Base-by-base conservation (phyloP, 2,888 invertebrate genomes). In the Abrostola tripartita region DNA sequence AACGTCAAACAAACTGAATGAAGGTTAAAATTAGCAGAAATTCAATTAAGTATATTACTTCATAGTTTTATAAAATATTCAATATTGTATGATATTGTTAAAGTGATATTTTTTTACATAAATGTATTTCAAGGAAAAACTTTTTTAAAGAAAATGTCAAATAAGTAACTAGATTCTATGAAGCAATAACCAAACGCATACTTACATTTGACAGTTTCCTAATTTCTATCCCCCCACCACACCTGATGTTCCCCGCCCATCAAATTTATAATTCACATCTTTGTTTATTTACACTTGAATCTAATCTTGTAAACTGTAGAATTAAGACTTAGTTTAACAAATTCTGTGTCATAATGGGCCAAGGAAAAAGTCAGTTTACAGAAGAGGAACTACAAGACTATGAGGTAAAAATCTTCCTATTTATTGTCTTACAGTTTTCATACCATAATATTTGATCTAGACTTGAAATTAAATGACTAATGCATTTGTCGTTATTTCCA, bases 321-420 rank as follows among this genome's bases (percentile, higher is more conserved):
- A n/a, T 24, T 37, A 14, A 44, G 4, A n/a, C 10, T 35, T 40
- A 14, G 24, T 10, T 42, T n/a, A n/a, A n/a, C n/a, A n/a, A 12
- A 7, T 51, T 42, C 44, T 37, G 50, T n/a, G 1, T 35, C 5
- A 92, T 75, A 84, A 98, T 98, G 98, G 98, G 98, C 36, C 97
- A 97, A 85, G 96, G 96, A 38, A 97, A 96, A 87, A 97, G 98
- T 90, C 97, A 97, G 83, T 98, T 98, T 89, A 96, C 97, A 1
- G 98, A 98, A 82, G 97, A 98, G 87, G 98, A 98, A 91, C 95
- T 98, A 12, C 97, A 98, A 90, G 98, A 98, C 91, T 98, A 98
- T 89, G 97, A 98, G 96, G 98, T 97, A 93, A 85, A 24, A 12
- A 24, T 24, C n/a, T n/a, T n/a, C 44, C 7, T 4, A 24, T n/a